Conservation (phyloP, 2,113 vertebrate species). For the Prionailurus viverrinus region DNA sequence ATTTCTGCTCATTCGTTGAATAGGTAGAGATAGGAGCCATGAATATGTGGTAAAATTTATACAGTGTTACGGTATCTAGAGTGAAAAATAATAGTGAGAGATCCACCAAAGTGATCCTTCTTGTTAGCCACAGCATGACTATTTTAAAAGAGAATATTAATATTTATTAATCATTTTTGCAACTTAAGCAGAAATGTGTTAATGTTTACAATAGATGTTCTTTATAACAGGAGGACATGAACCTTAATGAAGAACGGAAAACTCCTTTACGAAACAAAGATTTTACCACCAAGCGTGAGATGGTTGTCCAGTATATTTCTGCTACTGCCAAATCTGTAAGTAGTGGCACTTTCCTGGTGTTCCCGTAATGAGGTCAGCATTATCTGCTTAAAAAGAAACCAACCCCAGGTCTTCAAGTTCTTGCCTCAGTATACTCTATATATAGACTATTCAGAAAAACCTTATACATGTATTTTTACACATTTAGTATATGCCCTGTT, state of each 20-base stretch:
- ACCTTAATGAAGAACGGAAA: slow-evolving; percentile 98
- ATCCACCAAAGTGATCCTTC: background rate
- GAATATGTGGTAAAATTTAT: background rate
- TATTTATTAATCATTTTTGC: slow-evolving; percentile 36
- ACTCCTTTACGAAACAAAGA: slow-evolving; percentile 96
- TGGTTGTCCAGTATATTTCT: slow-evolving; percentile 99
- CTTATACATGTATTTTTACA: background rate
- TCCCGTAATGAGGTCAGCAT: slow-evolving; percentile 83
- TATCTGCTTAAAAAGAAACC: slow-evolving; percentile 63
- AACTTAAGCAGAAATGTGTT: background rate
- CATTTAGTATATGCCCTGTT: slow-evolving; percentile 65
- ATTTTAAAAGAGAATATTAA: slow-evolving; percentile 56
- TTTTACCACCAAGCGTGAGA: slow-evolving; percentile 96
- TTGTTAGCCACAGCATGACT: background rate
- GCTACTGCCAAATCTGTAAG: slow-evolving; percentile 99
- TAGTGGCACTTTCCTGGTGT: slow-evolving; percentile 75
- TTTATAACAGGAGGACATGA: slow-evolving; percentile 96
- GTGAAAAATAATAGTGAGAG: slow-evolving; percentile 46
- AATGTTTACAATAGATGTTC: slow-evolving; percentile 51
- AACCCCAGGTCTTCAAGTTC: slow-evolving; percentile 40
- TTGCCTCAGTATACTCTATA: slow-evolving; percentile 60
- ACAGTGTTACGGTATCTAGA: background rate
- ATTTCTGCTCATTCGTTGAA: slow-evolving; percentile 23
- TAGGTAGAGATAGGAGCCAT: background rate
- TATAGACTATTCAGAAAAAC: slow-evolving; percentile 60